A percentile compares a stretch with the other conserved stretches of the same genome.
Conservation (phyloP, 2,888 invertebrate species). For the Arge pagana region DNA sequence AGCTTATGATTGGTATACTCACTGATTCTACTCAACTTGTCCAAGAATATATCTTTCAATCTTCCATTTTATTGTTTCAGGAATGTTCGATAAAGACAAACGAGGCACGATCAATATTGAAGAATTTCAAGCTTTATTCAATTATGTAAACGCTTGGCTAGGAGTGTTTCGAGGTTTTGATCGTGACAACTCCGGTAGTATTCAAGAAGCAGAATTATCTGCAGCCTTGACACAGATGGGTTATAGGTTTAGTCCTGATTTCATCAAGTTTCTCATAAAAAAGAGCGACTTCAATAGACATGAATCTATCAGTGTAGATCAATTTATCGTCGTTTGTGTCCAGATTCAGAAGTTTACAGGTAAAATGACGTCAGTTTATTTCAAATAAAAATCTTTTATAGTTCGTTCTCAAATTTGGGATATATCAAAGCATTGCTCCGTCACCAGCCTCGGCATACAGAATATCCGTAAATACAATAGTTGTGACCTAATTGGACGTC, state of each 20-base stretch:
- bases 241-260: constrained; percentile 79
- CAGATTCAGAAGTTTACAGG: constrained; percentile 82
- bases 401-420: too few species aligned
- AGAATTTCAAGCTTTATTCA: constrained; percentile 85
- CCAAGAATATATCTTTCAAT: neutral
- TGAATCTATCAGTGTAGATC: constrained; percentile 77
- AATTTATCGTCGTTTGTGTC: constrained; percentile 86
- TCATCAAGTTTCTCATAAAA: constrained; percentile 72
- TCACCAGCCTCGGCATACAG: too few species aligned
- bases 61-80: constrained; percentile 59
- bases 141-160: constrained; percentile 88
- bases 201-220: constrained; percentile 78
- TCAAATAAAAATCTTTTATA: too few species aligned
- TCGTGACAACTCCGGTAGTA: constrained; percentile 81
- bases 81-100: constrained; percentile 87
- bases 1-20: constrained; percentile 79
- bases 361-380: too few species aligned
- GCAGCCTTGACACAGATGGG: constrained; percentile 87
- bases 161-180: constrained; percentile 84
- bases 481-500: too few species aligned
- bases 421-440: too few species aligned
- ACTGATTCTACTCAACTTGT: too few species aligned
- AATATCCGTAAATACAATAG: too few species aligned
- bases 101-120: constrained; percentile 82
- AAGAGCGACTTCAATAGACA: constrained; percentile 70